Percentiles rank a stretch among this genome's conserved stretches.
phyloP scores from a whole-genome alignment of 2,797 vertebrate species.

The Pseudochirops cupreus region DNA sequence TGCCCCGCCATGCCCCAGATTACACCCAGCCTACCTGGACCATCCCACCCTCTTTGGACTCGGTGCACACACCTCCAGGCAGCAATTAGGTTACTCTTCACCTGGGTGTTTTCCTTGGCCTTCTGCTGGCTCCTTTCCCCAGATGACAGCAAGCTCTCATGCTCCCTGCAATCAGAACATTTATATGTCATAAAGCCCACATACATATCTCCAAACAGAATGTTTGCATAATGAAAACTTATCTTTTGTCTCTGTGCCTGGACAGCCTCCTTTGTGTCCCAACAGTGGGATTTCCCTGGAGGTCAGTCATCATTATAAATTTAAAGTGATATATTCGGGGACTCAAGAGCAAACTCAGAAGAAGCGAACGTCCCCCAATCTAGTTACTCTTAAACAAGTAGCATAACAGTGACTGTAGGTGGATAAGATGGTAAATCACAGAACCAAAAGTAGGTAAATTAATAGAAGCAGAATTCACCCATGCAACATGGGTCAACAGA shows the following conservation, averaged over 20 bases:
- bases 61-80: conserved; percentile 5
- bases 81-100: conserved; percentile 55
- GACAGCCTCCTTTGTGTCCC: conserved; percentile 53
- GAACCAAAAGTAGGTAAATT: conserved; percentile 27
- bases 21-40: not conserved
- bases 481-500: conserved; percentile 30
- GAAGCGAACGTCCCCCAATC: conserved; percentile 63
- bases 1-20: not conserved
- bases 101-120: conserved; percentile 57
- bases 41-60: not conserved
- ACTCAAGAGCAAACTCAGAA: conserved; percentile 71
- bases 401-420: conserved; percentile 47
- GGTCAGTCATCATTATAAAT: conserved; percentile 73
- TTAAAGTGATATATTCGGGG: conserved; percentile 74
- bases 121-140: conserved; percentile 51
- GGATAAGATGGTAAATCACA: conserved; percentile 38
- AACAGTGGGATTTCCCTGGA: conserved; percentile 62
- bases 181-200: conserved; percentile 63
- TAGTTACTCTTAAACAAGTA: conserved; percentile 57
- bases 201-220: conserved; percentile 56
- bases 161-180: conserved; percentile 67
- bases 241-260: conserved; percentile 49
- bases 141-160: conserved; percentile 51
- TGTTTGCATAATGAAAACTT: conserved; percentile 72
- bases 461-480: conserved; percentile 46